Base-by-base conservation (phyloP, 2,797 vertebrate genomes). In the Dendrocincla fuliginosa region DNA sequence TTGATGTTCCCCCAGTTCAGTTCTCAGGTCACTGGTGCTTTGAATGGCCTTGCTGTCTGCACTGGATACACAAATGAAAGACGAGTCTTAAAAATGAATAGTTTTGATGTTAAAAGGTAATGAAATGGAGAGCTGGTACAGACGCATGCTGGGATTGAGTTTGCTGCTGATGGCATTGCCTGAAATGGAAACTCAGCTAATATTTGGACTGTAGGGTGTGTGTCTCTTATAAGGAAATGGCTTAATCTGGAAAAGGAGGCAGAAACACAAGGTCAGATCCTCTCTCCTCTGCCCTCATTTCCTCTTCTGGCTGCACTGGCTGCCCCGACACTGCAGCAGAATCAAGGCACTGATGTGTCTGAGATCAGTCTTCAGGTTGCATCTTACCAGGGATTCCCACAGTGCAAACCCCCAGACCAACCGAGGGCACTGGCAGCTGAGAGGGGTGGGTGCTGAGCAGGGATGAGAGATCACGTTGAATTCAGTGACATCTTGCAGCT, bases 201-300 rank as follows among this genome's bases (percentile, higher is more conserved):
- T 96, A 96, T 97, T 96, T 95, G 93, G 89, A 89, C 75, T 89
- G 68, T 49, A 85, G 93, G 94, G 93, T 2, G 93, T 93, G 94
- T 79, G 71, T 77, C 49, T 94, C 60, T 90, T 41, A 81, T 32
- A 87, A 96, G 90, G 92, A 95, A 95, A 77, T 5, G 5, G 64
- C 46, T 77, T 93, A 79, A 90, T 90, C 84, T 94, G 68, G 81
- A 92, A 83, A 90, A 91, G 71, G 57, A 95, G 89, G 71, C 76
- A 96, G 90, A 93, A 96, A 90, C 49, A 93, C 78, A 76, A 89
- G 82, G 84, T 80, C 89, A 93, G 92, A 75, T 90, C 71, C 64
- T 92, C 76, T 82, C 87, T 95, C 57, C 50, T 89, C 60, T 92
- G 49, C 64, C 53, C 57, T 94, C 17, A 12, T 93, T 96, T 96